Percentiles rank a stretch among this genome's conserved stretches.
Conservation (phyloP, 2,113 vertebrate genomes). For the Gracilinanus agilis region DNA sequence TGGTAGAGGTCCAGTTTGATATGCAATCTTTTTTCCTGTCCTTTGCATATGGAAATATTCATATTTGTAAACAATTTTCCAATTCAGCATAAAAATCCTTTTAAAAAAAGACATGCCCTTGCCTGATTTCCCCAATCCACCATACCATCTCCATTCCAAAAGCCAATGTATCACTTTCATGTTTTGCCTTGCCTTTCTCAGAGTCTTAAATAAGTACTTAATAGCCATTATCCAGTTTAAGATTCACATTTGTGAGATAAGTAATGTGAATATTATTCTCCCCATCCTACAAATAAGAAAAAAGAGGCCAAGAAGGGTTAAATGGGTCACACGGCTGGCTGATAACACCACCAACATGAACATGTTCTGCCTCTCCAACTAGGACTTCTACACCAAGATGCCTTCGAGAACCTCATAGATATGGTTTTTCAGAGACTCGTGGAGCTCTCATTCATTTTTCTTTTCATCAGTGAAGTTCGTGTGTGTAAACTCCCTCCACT, state of each 20-base stretch:
- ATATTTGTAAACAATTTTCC: background rate
- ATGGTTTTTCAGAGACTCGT: background rate
- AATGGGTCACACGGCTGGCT: background rate
- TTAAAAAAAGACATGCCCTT: background rate
- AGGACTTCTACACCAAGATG: no score
- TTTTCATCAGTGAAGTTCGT: background rate
- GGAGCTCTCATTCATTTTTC: background rate
- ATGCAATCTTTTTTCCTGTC: background rate
- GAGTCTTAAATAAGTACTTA: background rate
- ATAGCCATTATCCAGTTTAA: background rate
- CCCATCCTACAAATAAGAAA: background rate
- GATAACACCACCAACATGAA: background rate
- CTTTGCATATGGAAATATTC: background rate
- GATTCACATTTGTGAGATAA: background rate
- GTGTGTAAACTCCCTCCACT: background rate
- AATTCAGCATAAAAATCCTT: background rate
- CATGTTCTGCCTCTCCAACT: background rate
- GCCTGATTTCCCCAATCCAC: background rate
- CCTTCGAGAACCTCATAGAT: no score
- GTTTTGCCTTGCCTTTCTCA: background rate
- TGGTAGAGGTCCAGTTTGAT: background rate
- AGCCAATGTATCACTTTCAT: background rate
- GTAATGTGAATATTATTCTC: background rate
- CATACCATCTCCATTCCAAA: background rate
- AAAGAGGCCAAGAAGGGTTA: background rate